Conservation (phyloP, 2,888 invertebrate species). For the Oasisia sp. region DNA sequence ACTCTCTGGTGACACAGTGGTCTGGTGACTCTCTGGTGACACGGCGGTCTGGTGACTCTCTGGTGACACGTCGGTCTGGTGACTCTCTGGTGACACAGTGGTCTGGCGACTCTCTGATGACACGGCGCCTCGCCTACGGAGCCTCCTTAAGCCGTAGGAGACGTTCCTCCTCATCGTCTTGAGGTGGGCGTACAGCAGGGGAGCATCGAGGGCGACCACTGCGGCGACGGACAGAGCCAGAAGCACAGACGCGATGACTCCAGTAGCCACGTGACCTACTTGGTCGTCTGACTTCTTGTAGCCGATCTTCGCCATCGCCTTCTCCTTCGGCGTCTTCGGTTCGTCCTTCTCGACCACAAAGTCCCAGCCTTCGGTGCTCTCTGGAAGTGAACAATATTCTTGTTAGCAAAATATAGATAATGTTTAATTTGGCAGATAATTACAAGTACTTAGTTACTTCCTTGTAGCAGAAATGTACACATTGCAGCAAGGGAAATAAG, state of each 20-base stretch:
- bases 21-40: no score
- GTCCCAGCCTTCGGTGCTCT: not conserved
- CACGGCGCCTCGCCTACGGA: not conserved
- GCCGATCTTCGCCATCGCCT: not conserved
- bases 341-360: not conserved
- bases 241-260: not conserved
- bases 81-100: no score
- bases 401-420: no score
- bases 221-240: not conserved
- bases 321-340: not conserved
- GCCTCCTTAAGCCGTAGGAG: not conserved
- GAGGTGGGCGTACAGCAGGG: not conserved
- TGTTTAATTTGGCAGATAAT: no score
- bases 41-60: no score
- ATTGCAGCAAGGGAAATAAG: no score
- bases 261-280: not conserved
- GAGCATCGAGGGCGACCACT: not conserved
- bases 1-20: no score
- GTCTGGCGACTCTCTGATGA: no score
- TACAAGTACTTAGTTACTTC: no score
- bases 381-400: not conserved
- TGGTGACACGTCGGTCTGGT: no score
- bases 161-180: conserved; percentile 6
- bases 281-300: not conserved
- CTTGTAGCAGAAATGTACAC: no score